phyloP scores from a whole-genome alignment of 2,888 invertebrate genomes.

The Nyleta sp. region DNA sequence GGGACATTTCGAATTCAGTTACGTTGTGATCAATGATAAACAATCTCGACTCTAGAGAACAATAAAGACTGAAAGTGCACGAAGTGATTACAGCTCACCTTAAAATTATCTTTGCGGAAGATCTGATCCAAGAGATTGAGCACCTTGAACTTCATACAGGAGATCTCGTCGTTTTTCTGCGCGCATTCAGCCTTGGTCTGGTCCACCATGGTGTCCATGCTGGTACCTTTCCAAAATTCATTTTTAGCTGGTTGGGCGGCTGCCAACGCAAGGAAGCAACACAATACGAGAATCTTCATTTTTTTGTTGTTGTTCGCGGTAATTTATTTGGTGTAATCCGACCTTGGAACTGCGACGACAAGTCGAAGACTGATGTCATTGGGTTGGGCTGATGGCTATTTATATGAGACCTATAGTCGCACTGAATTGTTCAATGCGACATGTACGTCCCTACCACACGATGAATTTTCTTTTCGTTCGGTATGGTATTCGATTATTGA shows the following conservation, averaged over 20 bases:
- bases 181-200: constrained; percentile 90
- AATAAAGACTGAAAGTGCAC: too few species aligned
- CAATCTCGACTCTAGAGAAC: not conserved
- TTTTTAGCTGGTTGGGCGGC: constrained; percentile 86
- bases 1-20: too few species aligned
- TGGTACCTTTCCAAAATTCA: constrained; percentile 88
- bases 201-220: constrained; percentile 89
- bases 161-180: constrained; percentile 89
- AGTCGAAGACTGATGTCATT: constrained; percentile 79
- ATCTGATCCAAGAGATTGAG: constrained; percentile 91
- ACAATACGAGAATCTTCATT: constrained; percentile 76
- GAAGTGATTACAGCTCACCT: constrained; percentile 84
- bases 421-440: constrained; percentile 58
- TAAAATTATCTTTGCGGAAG: constrained; percentile 90
- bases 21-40: not conserved
- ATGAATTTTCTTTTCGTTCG: constrained; percentile 82
- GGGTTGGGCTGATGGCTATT: constrained; percentile 78
- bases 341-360: constrained; percentile 68
- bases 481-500: constrained; percentile 82
- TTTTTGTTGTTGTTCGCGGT: constrained; percentile 19
- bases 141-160: constrained; percentile 93
- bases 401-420: constrained; percentile 76
- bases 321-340: constrained; percentile 27
- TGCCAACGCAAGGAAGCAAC: constrained; percentile 85
- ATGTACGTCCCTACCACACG: constrained; percentile 71